Evolutionary conservation across 2,888 invertebrate genomes (phyloP).

Genomic region (Apeira syringaria): DNA sequence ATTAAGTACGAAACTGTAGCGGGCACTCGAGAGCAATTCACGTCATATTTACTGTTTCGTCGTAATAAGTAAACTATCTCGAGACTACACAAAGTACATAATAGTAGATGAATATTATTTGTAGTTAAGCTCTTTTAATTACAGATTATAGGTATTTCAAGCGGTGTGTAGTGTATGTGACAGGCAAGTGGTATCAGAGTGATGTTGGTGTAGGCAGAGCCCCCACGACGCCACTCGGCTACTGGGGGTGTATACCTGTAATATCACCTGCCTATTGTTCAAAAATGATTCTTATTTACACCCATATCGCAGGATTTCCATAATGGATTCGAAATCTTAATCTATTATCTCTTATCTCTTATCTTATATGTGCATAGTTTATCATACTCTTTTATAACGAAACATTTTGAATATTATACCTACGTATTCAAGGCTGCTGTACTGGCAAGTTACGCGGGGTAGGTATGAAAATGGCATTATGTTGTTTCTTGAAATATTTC

Average conservation of each 20-base stretch:
- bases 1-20: constrained; percentile 37
- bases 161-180: constrained; percentile 33
- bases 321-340: too few relatives aligned
- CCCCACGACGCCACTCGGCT: constrained; percentile 28
- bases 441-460: too few relatives aligned
- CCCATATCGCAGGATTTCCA: too few relatives aligned
- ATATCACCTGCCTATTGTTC: constrained; percentile 7
- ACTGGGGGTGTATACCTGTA: constrained; percentile 32
- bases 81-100: constrained; percentile 10
- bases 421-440: too few relatives aligned
- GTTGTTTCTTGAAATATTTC: too few relatives aligned
- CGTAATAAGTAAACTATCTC: constrained; percentile 31
- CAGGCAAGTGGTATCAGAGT: constrained; percentile 38
- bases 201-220: constrained; percentile 27
- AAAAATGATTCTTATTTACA: constrained; percentile 12
- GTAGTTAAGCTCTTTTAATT: constrained; percentile 38
- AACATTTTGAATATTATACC: too few relatives aligned
- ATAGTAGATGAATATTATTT: constrained; percentile 26
- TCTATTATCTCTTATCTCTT: too few relatives aligned
- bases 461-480: too few relatives aligned
- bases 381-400: too few relatives aligned
- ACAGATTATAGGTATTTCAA: constrained; percentile 29
- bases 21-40: constrained; percentile 22
- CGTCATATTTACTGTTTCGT: constrained; percentile 35
- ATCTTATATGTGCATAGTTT: too few relatives aligned